Evolutionary conservation across 2,888 invertebrate genomes (phyloP), one percentile per base, ranked within the genome.

Genomic region (Eledone cirrhosa): DNA sequence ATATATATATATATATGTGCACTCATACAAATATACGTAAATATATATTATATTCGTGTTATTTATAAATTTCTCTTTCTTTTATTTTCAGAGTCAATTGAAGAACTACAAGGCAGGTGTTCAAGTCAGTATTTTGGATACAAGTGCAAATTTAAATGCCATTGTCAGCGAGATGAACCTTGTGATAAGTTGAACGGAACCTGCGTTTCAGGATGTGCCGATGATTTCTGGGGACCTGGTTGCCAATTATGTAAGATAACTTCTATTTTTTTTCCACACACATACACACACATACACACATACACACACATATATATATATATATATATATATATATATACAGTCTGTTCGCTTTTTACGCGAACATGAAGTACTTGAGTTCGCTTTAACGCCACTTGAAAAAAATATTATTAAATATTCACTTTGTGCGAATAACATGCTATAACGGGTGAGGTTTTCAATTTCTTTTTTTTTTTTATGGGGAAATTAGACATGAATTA

Each of bases 221-320:
- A 83, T 77, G 86, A 87, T 31, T 87, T 80, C 81, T 88, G 87
- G 87, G 88, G 88, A 79, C 86, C 87, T 59, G 86, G 87, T 80
- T 88, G 88, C 81, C 87, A 87, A 80, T 82, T 87, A 11, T 82
- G 88, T 88, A 84, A 85, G 86, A 7, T 7, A 14, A 0, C 13
- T 77, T 79, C 59, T 48, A 3, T 77, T 16, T 79, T 16, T 41
- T 48, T 79, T 14, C 27, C 65, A 65, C n/a, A 27, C n/a, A 65
- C 3, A 65, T 13, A 22, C 2, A 65, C 65, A 65, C n/a, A n/a
- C n/a, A 11, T 63, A n/a, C 7, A 13, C n/a, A 7, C 13, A n/a
- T 22, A n/a, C n/a, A n/a, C n/a, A 27, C n/a, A 65, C 24, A 5
- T 11, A 63, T 63, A 22, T 63, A 63, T 63, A 27, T 65, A 27